Evolutionary conservation across 2,888 invertebrate species (phyloP).

Genomic region (Hyles lineata): DNA sequence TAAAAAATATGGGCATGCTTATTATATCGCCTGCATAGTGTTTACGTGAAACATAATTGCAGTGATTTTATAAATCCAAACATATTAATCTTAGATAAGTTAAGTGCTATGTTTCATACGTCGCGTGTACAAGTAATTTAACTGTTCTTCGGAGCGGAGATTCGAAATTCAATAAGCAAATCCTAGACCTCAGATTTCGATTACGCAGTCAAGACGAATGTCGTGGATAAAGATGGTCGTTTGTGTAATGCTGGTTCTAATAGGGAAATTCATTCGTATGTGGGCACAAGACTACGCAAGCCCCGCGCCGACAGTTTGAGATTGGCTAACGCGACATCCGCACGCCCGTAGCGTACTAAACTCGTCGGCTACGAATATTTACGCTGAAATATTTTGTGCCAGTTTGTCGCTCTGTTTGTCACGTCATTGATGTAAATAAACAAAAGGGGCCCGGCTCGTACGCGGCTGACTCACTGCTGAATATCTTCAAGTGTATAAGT

Average conservation of each 20-base stretch:
- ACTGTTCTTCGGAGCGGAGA: neutral
- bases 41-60: neutral
- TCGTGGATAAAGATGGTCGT: constrained; percentile 57
- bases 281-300: constrained; percentile 53
- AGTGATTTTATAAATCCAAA: neutral
- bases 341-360: constrained; percentile 52
- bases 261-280: constrained; percentile 68
- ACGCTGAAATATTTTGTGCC: constrained; percentile 27
- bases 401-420: constrained; percentile 41
- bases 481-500: constrained; percentile 39
- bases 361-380: constrained; percentile 27
- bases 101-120: neutral
- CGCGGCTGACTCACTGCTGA: constrained; percentile 55
- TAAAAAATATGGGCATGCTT: neutral
- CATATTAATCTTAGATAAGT: neutral
- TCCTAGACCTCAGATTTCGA: constrained; percentile 20
- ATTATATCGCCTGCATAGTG: neutral
- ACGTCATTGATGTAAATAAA: constrained; percentile 67
- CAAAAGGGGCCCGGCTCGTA: constrained; percentile 51
- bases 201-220: constrained; percentile 61
- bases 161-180: constrained; percentile 15
- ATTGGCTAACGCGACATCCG: constrained; percentile 60
- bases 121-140: neutral
- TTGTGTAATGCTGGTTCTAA: constrained; percentile 68
- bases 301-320: constrained; percentile 66